Percentiles rank a stretch among this genome's conserved stretches.
Conservation (phyloP, 2,888 invertebrate genomes). For the Acrobasis suavella region DNA sequence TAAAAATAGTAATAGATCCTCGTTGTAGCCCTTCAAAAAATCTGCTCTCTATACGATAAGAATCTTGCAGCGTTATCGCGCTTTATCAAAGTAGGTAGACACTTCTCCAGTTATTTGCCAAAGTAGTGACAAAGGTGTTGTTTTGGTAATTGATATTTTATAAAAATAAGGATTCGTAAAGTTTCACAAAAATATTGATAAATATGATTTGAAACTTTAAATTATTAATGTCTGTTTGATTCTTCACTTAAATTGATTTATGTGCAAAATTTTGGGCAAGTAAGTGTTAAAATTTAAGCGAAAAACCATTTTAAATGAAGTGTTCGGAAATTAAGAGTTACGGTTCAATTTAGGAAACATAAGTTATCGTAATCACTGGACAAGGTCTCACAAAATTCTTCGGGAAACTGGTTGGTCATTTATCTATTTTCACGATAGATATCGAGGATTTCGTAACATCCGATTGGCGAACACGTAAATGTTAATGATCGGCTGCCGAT, state of each 20-base stretch:
- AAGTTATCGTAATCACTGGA: not conserved
- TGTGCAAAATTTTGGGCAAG: not conserved
- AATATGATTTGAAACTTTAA: too few species aligned
- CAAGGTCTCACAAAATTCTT: not conserved
- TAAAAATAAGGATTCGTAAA: not conserved
- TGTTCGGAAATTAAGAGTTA: not conserved
- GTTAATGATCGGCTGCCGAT: slow-evolving; percentile 31
- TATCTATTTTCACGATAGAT: slow-evolving; percentile 33
- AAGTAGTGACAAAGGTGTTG: slow-evolving; percentile 4
- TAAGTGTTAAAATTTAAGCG: not conserved
- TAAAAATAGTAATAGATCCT: not conserved
- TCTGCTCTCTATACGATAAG: slow-evolving; percentile 13
- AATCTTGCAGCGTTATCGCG: slow-evolving; percentile 14
- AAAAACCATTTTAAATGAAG: too few species aligned
- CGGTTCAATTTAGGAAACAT: not conserved
- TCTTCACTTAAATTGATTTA: too few species aligned
- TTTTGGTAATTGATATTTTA: not conserved
- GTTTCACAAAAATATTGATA: too few species aligned
- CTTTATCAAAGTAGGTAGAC: slow-evolving; percentile 16
- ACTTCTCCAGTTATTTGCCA: slow-evolving; percentile 15
- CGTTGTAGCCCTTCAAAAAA: not conserved
- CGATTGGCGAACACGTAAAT: slow-evolving; percentile 30
- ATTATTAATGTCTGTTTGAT: too few species aligned
- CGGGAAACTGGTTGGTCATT: slow-evolving; percentile 26
- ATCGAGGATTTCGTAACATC: slow-evolving; percentile 37